phyloP scores from a whole-genome alignment of 2,797 vertebrate species.

The Peromyscus nudipes region DNA sequence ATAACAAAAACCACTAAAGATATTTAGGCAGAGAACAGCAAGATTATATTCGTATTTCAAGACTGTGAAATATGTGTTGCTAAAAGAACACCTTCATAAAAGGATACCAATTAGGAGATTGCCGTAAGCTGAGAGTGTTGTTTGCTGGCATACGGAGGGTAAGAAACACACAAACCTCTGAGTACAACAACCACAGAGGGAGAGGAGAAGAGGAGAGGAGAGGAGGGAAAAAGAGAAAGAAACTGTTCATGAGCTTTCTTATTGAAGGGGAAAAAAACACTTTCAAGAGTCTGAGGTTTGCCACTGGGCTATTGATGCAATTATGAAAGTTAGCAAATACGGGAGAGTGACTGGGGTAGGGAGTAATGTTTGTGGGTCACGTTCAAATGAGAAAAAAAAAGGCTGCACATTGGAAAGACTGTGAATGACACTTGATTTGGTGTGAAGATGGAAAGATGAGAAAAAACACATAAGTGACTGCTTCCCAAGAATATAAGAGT shows the following conservation, averaged over 20 bases:
- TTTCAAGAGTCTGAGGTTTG: neutral
- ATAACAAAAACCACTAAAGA: neutral
- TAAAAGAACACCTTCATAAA: neutral
- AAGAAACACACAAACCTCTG: neutral
- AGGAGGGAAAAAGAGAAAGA: neutral
- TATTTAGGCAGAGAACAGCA: neutral
- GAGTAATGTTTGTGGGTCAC: rapidly evolving
- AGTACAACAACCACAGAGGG: neutral
- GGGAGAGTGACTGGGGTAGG: neutral
- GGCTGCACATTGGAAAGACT: neutral
- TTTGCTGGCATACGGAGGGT: neutral
- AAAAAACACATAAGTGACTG: neutral
- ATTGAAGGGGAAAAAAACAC: neutral
- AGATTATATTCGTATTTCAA: neutral
- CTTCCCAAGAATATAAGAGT: neutral
- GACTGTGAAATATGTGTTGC: neutral
- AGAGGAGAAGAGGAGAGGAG: neutral
- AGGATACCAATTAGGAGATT: neutral
- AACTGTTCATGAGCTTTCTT: neutral
- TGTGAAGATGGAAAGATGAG: neutral
- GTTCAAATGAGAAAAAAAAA: neutral
- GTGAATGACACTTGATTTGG: neutral
- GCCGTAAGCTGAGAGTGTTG: neutral
- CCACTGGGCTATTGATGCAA: neutral
- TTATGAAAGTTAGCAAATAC: neutral